Percentiles rank a stretch among this genome's conserved stretches.
phyloP scores from a whole-genome alignment of 1,140 invertebrate genomes.

The Cardiocondyla obscurior region DNA sequence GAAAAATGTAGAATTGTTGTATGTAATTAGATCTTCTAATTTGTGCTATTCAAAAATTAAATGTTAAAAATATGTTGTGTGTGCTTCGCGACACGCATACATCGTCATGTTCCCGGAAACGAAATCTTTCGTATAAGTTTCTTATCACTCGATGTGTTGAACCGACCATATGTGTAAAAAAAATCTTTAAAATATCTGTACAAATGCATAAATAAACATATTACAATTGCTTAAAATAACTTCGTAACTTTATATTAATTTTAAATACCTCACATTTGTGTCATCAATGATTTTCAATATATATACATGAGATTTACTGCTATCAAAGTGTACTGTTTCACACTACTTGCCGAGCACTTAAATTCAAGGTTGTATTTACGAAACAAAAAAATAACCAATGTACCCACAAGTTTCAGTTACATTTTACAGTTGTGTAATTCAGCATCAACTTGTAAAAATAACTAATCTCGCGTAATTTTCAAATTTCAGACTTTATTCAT shows the following conservation, averaged over 20 bases:
- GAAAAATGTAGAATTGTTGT: not conserved
- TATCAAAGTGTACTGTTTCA: not conserved
- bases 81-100: not conserved
- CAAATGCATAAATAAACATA: slow-evolving; percentile 6
- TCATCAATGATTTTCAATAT: not conserved
- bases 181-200: too few species aligned
- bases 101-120: not conserved
- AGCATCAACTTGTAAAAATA: not conserved
- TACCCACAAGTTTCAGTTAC: not conserved
- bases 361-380: slow-evolving; percentile 2
- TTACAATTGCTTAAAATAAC: not conserved
- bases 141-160: not conserved
- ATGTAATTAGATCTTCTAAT: not conserved
- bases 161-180: not conserved
- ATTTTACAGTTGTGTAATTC: not conserved
- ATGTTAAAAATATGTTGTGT: not conserved
- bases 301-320: slow-evolving; percentile 7
- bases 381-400: not conserved
- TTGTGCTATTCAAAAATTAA: not conserved
- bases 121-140: not conserved
- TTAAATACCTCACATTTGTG: not conserved
- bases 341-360: not conserved
- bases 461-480: not conserved
- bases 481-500: not conserved
- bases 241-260: not conserved